A percentile compares a stretch with the other conserved stretches of the same genome.
phyloP scores from a whole-genome alignment of 2,797 vertebrate species.

The Moxostoma hubbsi region DNA sequence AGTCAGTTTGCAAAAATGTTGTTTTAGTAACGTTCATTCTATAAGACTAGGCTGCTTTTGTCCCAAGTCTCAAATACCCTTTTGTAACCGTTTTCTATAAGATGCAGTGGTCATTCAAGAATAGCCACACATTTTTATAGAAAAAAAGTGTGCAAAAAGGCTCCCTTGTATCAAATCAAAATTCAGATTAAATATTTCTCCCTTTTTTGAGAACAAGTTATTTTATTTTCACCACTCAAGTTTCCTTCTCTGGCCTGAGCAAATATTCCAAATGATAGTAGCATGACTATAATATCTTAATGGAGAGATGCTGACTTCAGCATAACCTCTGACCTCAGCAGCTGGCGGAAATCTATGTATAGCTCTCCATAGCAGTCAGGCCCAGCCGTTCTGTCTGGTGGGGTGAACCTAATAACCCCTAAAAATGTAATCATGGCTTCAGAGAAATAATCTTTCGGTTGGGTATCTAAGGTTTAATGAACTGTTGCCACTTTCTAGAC shows the following conservation, averaged over 20 bases:
- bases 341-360: constrained; percentile 41
- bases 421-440: neutral
- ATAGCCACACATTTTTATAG: too few relatives aligned
- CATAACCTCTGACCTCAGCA: constrained; percentile 44
- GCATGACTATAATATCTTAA: neutral
- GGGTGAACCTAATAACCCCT: neutral
- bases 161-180: too few relatives aligned
- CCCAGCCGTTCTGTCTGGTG: constrained; percentile 11
- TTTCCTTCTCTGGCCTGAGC: neutral
- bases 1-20: too few relatives aligned
- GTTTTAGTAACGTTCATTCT: too few relatives aligned
- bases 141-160: too few relatives aligned
- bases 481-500: neutral
- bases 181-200: too few relatives aligned
- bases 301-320: constrained; percentile 19
- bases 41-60: too few relatives aligned
- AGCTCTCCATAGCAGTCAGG: constrained; percentile 23
- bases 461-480: neutral
- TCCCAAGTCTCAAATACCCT: too few relatives aligned
- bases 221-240: neutral
- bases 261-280: constrained; percentile 19
- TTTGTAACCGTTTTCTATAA: too few relatives aligned
- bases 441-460: constrained; percentile 2
- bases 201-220: too few relatives aligned
- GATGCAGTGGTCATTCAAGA: too few relatives aligned